Percentiles rank a stretch among this genome's conserved stretches.
Conservation (phyloP, 2,113 vertebrate genomes). For the Tinamus guttatus region DNA sequence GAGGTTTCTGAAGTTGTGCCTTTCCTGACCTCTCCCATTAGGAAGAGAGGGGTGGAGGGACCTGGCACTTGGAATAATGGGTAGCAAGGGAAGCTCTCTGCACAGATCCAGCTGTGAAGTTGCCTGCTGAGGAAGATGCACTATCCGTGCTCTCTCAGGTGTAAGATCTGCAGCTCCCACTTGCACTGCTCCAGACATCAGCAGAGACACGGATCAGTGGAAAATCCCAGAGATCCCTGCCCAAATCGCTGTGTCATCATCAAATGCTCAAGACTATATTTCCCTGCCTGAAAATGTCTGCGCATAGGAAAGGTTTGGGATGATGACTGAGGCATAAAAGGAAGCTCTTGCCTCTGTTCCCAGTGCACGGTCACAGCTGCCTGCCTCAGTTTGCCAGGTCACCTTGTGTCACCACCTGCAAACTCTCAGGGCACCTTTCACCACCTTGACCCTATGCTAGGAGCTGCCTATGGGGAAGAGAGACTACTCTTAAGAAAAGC, state of each 20-base stretch:
- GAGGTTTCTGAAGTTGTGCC: not conserved
- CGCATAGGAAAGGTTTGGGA: not conserved
- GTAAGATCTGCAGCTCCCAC: not conserved
- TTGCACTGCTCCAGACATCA: not conserved
- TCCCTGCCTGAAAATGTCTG: not conserved
- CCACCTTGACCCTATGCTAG: not conserved
- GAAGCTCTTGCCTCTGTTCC: not conserved
- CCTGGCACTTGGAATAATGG: not conserved
- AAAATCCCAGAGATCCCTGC: too few species aligned
- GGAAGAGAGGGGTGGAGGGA: not conserved
- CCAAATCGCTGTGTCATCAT: not conserved
- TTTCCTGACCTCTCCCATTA: not conserved
- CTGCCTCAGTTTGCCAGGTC: not conserved
- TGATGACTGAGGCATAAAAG: not conserved
- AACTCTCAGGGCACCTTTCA: too few species aligned
- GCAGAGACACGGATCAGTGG: accelerated
- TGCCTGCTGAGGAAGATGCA: not conserved
- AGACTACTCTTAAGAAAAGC: not conserved
- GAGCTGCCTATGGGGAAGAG: accelerated
- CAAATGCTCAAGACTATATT: not conserved
- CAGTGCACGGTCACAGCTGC: too few species aligned
- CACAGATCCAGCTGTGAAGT: not conserved
- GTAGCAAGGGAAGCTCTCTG: not conserved
- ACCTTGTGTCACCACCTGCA: not conserved
- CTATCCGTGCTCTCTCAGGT: not conserved